Percentiles rank a stretch among this genome's conserved stretches.
Conservation (phyloP, 2,888 invertebrate species). For the Drosophila yooni region DNA sequence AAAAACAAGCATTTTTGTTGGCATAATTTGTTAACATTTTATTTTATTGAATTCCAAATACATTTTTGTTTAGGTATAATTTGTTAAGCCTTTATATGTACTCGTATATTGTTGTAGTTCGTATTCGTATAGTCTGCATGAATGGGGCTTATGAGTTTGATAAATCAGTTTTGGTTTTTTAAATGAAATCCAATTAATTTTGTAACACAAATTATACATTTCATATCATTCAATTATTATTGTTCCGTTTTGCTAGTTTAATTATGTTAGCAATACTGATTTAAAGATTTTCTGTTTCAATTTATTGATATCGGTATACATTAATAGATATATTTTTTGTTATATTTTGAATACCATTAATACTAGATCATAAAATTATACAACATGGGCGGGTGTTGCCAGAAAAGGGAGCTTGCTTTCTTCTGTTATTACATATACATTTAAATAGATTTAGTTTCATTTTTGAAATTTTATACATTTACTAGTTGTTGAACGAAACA, state of each 20-base stretch:
- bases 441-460: constrained; percentile 17
- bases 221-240: constrained; percentile 11
- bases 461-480: constrained; percentile 42
- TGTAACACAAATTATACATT: constrained; percentile 9
- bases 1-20: constrained; percentile 33
- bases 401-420: constrained; percentile 72
- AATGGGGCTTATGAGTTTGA: constrained; percentile 11
- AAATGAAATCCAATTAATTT: constrained; percentile 15
- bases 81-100: constrained; percentile 60
- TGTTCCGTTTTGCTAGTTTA: constrained; percentile 2
- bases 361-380: constrained; percentile 63
- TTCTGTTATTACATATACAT: constrained; percentile 29
- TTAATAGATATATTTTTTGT: constrained; percentile 22
- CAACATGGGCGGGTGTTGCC: constrained; percentile 81
- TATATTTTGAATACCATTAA: constrained; percentile 38
- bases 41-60: constrained; percentile 80
- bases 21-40: constrained; percentile 74
- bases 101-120: constrained; percentile 54
- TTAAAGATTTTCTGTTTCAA: constrained; percentile 4
- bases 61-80: constrained; percentile 72
- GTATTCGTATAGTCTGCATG: constrained; percentile 55
- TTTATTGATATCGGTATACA: constrained; percentile 38
- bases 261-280: constrained; percentile 14
- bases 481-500: constrained; percentile 50
- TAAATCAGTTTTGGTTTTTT: constrained; percentile 13